Evolutionary conservation across 2,797 vertebrate genomes (phyloP).

Genomic region (Malurus splendens): DNA sequence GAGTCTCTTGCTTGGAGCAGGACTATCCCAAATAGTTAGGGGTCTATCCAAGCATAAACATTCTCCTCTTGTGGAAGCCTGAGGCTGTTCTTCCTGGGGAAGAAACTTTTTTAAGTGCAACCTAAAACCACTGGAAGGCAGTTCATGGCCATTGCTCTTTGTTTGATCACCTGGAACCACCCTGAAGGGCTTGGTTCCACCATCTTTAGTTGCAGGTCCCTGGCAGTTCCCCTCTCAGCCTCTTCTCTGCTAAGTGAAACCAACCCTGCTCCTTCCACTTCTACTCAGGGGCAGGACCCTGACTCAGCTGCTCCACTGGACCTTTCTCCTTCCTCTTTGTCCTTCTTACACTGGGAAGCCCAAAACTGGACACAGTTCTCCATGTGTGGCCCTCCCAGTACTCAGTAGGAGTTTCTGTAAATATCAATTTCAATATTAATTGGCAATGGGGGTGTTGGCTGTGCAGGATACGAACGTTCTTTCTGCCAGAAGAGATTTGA

Average conservation of each 20-base stretch:
- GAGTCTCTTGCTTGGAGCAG: background rate
- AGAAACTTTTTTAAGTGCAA: background rate
- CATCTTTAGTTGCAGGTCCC: background rate
- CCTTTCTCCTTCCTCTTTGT: background rate
- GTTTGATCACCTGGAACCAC: background rate
- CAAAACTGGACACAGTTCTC: background rate
- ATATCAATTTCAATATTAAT: conserved; percentile 11
- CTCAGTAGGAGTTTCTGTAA: background rate
- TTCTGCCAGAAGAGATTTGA: background rate
- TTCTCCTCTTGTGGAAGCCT: background rate
- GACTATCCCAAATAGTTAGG: background rate
- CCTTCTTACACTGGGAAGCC: background rate
- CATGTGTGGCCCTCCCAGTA: background rate
- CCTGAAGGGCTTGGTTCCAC: background rate
- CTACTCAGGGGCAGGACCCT: background rate
- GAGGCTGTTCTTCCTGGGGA: background rate
- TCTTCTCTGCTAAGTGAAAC: background rate
- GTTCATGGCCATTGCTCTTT: background rate
- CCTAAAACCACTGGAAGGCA: background rate
- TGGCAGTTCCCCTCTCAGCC: background rate
- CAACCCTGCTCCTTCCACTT: background rate
- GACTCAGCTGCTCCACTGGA: background rate
- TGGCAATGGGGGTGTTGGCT: background rate
- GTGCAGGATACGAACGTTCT: background rate
- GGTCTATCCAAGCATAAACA: background rate